Percentiles rank a stretch among this genome's conserved stretches.
Evolutionary conservation across 2,888 invertebrate species (phyloP).

Genomic region (Melolontha melolontha): DNA sequence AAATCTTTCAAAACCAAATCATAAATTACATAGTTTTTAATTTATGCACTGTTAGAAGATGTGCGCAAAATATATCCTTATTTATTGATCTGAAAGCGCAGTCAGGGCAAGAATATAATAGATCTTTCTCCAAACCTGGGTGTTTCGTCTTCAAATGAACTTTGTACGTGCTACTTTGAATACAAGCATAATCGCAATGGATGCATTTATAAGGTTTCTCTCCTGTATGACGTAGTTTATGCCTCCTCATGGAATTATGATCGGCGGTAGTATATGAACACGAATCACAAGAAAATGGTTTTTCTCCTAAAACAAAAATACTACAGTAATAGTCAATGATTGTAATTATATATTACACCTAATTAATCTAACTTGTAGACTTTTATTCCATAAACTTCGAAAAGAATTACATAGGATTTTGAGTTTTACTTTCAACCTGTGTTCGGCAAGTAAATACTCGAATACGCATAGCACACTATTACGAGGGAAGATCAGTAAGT

Average conservation of each 20-base stretch:
- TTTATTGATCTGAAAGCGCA: constrained; percentile 76
- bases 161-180: constrained; percentile 84
- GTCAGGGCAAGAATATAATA: constrained; percentile 73
- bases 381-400: no score
- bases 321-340: constrained; percentile 14
- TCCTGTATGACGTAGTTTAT: constrained; percentile 82
- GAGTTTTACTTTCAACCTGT: background rate
- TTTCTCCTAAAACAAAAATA: constrained; percentile 70
- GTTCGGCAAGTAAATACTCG: background rate
- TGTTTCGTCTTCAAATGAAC: constrained; percentile 84
- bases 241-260: constrained; percentile 84
- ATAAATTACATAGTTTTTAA: constrained; percentile 9
- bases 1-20: background rate
- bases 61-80: constrained; percentile 71
- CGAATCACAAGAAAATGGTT: constrained; percentile 80
- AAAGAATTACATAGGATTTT: no score
- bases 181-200: constrained; percentile 82
- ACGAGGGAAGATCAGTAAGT: no score
- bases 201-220: constrained; percentile 82
- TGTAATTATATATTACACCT: background rate
- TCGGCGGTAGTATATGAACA: constrained; percentile 82
- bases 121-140: constrained; percentile 74
- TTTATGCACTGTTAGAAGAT: constrained; percentile 68
- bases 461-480: background rate
- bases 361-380: no score